Conservation (phyloP, 2,797 vertebrate species). For the Apodemus agrarius region DNA sequence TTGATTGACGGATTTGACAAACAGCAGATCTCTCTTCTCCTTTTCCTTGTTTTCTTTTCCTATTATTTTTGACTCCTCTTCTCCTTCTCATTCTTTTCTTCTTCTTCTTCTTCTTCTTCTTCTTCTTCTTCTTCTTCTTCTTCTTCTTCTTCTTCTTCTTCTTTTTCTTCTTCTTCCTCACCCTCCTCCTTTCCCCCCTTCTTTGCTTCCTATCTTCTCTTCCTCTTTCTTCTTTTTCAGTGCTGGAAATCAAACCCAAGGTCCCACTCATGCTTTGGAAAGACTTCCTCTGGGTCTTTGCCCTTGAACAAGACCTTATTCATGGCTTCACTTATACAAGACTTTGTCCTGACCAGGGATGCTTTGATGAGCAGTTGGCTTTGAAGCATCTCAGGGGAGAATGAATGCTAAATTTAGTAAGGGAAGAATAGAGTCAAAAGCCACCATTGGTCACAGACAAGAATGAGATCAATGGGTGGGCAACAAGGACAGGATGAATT, state of each 20-base stretch:
- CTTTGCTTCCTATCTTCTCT: too few species aligned
- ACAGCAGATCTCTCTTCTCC: neutral
- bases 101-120: accelerated
- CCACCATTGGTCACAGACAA: neutral
- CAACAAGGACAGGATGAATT: neutral
- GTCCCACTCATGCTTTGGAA: neutral
- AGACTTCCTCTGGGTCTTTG: neutral
- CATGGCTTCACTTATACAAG: neutral
- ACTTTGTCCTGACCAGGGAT: neutral
- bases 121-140: neutral
- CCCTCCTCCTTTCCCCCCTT: neutral
- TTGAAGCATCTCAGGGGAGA: neutral
- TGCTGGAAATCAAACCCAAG: neutral
- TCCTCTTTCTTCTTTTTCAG: neutral
- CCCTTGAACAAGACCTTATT: neutral
- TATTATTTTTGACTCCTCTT: neutral
- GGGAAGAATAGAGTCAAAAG: neutral
- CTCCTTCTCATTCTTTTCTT: neutral
- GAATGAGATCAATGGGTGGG: neutral
- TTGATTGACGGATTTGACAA: neutral
- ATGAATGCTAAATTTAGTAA: slow-evolving; percentile 11
- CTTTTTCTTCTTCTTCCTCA: too few species aligned
- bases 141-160: neutral
- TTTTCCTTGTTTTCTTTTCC: neutral
- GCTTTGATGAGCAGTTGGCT: neutral